Evolutionary conservation across 2,888 invertebrate species (phyloP).

Genomic region (Ophion ellenae): DNA sequence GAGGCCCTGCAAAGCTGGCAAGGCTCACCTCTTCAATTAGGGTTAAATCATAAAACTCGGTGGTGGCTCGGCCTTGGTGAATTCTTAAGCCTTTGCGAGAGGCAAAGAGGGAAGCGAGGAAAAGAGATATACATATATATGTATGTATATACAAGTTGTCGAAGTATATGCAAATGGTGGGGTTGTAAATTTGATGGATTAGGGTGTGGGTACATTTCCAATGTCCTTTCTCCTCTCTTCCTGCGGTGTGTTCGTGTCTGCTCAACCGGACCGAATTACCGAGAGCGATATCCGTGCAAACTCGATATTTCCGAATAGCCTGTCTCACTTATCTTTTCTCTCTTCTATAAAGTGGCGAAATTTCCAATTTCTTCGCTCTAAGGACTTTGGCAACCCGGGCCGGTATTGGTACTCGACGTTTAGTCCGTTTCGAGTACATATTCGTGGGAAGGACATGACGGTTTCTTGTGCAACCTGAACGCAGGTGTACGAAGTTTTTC

Average conservation of each 20-base stretch:
- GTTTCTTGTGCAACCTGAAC: no score
- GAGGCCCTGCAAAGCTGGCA: constrained; percentile 53
- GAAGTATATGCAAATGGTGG: constrained; percentile 77
- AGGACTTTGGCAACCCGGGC: not conserved
- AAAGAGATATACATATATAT: not conserved
- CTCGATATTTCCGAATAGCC: constrained; percentile 22
- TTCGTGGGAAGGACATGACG: no score
- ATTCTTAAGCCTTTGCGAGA: constrained; percentile 76
- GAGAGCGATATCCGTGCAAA: constrained; percentile 58
- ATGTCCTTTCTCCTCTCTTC: constrained; percentile 69
- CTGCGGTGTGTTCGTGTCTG: constrained; percentile 37
- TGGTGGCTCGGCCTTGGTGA: constrained; percentile 72
- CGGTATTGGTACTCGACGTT: not conserved
- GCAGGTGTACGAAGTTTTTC: not conserved
- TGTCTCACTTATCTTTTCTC: constrained; percentile 2
- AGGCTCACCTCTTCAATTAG: constrained; percentile 80
- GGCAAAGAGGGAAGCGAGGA: constrained; percentile 66
- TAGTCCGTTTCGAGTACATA: no score
- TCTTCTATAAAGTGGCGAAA: not conserved
- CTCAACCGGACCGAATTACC: constrained; percentile 55
- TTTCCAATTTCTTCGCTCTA: not conserved
- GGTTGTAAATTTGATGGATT: constrained; percentile 80
- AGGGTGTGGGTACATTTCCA: constrained; percentile 64
- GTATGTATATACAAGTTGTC: constrained; percentile 48
- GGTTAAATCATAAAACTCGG: constrained; percentile 80